Percentiles rank a stretch among this genome's conserved stretches.
These are phyloP conservation scores for Pachymerium ferrugineum DNA, from an alignment of 2,888 invertebrate genomes.

Conservation along the genomic window DNA sequence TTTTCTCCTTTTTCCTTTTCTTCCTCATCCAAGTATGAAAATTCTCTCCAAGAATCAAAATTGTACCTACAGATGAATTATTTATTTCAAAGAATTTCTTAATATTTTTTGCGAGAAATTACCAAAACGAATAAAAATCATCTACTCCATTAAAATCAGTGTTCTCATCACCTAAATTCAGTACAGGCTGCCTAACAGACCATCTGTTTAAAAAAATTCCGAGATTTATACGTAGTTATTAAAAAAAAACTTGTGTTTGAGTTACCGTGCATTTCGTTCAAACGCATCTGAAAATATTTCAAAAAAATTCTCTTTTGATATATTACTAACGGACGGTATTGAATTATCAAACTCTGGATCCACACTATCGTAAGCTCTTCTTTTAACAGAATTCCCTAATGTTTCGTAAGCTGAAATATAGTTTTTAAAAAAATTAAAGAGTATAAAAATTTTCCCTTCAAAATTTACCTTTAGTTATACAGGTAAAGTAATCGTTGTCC, in stretches of 20 bases:
- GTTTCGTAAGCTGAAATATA: slow-evolving; percentile 72
- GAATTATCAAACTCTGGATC: slow-evolving; percentile 90
- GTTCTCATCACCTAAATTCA: slow-evolving; percentile 69
- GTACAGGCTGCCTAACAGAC: slow-evolving; percentile 83
- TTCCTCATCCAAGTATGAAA: slow-evolving; percentile 96
- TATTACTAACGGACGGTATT: slow-evolving; percentile 67
- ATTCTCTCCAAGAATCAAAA: slow-evolving; percentile 98
- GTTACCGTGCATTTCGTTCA: slow-evolving; percentile 52
- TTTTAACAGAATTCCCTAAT: slow-evolving; percentile 68
- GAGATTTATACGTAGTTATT: background rate
- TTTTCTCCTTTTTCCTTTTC: slow-evolving; percentile 96
- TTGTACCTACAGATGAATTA: too few species aligned
- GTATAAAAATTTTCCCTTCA: slow-evolving; percentile 28
- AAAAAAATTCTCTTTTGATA: slow-evolving; percentile 72
- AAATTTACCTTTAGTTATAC: slow-evolving; percentile 73
- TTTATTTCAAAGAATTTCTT: too few species aligned
- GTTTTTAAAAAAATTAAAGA: slow-evolving; percentile 4
- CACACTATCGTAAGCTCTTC: slow-evolving; percentile 91
- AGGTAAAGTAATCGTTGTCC: slow-evolving; percentile 85
- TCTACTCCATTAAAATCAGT: slow-evolving; percentile 80
- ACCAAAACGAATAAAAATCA: slow-evolving; percentile 95
- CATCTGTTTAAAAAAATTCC: slow-evolving; percentile 57
- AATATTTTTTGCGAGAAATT: too few species aligned
- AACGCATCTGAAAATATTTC: slow-evolving; percentile 51
- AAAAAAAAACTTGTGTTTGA: background rate